Conservation (phyloP, 2,113 vertebrate species). For the Petaurus breviceps region DNA sequence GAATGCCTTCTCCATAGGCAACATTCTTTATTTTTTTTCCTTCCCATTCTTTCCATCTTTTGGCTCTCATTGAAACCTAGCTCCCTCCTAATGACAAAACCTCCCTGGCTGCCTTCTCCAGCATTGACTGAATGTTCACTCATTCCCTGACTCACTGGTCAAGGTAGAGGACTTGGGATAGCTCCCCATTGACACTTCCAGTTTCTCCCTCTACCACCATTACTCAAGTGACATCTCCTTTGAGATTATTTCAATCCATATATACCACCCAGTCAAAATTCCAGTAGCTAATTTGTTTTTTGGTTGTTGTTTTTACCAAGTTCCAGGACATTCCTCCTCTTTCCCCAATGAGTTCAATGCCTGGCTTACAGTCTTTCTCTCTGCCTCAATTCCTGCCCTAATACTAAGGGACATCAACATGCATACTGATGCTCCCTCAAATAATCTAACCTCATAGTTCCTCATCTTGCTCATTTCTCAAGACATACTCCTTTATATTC, state of each 20-base stretch:
- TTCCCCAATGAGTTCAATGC: background rate
- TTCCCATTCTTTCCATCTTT: background rate
- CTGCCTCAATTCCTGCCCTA: background rate
- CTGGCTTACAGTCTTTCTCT: background rate
- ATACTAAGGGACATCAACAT: background rate
- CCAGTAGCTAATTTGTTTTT: background rate
- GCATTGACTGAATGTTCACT: background rate
- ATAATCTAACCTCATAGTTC: background rate
- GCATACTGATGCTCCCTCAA: background rate
- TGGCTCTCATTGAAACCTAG: background rate
- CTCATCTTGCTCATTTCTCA: background rate
- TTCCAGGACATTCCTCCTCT: background rate
- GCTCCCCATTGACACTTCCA: background rate
- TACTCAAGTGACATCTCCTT: background rate
- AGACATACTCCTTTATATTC: background rate
- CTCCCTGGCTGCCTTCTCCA: background rate
- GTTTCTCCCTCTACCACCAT: background rate
- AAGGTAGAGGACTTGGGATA: background rate
- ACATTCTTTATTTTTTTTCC: background rate
- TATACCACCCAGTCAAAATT: background rate
- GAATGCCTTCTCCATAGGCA: background rate
- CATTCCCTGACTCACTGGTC: background rate
- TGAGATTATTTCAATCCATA: background rate
- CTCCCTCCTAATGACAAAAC: background rate
- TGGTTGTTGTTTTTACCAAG: background rate